phyloP scores from a whole-genome alignment of 2,888 invertebrate genomes.

The Spodoptera picta region DNA sequence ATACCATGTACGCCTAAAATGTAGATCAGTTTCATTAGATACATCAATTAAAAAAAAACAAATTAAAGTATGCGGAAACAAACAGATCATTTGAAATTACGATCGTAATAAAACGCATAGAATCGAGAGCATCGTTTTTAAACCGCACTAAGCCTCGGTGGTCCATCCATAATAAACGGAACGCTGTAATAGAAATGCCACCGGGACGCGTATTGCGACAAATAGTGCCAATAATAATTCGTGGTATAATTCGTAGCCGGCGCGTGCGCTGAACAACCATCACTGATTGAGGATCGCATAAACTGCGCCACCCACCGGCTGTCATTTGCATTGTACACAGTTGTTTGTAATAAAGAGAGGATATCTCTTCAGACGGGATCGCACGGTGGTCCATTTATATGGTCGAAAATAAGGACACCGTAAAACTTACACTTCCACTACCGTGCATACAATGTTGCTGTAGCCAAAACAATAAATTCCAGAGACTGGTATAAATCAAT shows the following conservation, averaged over 20 bases:
- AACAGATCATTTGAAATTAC: constrained; percentile 5
- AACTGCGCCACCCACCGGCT: constrained; percentile 80
- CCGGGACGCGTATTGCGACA: constrained; percentile 70
- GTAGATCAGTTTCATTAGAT: not conserved
- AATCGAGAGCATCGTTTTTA: constrained; percentile 22
- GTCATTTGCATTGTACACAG: constrained; percentile 73
- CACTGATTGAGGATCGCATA: constrained; percentile 81
- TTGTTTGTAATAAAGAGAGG: constrained; percentile 61
- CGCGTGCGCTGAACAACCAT: constrained; percentile 82
- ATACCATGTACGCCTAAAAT: not conserved
- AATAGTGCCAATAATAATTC: constrained; percentile 81
- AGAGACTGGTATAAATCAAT: constrained; percentile 75
- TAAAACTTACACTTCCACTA: constrained; percentile 53
- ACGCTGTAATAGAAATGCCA: constrained; percentile 62
- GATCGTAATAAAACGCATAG: constrained; percentile 16
- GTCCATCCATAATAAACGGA: constrained; percentile 60
- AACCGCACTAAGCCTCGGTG: constrained; percentile 52
- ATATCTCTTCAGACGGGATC: constrained; percentile 53
- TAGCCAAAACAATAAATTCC: constrained; percentile 61
- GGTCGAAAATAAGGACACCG: constrained; percentile 42
- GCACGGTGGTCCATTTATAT: constrained; percentile 56
- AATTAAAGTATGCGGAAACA: not conserved
- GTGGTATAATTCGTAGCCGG: constrained; percentile 68
- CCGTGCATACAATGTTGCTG: constrained; percentile 25
- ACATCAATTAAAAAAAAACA: constrained; percentile 1